Evolutionary conservation across 1,140 invertebrate species (phyloP).

Genomic region (Drosophila arizonae): DNA sequence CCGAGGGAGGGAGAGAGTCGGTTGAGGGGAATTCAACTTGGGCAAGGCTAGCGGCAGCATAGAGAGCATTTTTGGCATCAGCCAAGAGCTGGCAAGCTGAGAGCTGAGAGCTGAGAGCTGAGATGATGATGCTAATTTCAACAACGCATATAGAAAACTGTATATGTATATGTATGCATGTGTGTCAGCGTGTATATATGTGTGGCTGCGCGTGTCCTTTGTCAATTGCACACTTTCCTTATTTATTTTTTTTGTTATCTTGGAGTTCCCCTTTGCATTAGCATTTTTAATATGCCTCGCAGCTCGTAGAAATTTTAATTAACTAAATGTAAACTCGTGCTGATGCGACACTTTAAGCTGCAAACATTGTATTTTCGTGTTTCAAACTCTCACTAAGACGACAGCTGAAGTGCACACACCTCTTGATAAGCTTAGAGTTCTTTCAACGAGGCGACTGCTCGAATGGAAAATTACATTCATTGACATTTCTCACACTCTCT

Average conservation of each 20-base stretch:
- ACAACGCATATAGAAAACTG: background rate
- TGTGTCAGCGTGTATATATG: background rate
- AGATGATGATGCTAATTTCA: slow-evolving; percentile 6
- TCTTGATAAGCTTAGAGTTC: background rate
- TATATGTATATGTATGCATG: background rate
- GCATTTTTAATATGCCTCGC: slow-evolving; percentile 26
- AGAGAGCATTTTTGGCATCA: slow-evolving; percentile 3
- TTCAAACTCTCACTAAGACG: slow-evolving; percentile 4
- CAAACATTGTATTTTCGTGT: slow-evolving; percentile 15
- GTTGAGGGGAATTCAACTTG: background rate
- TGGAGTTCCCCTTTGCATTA: slow-evolving; percentile 16
- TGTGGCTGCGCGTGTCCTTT: background rate
- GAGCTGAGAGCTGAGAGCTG: background rate
- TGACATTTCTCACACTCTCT: slow-evolving; percentile 20
- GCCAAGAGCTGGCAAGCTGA: background rate
- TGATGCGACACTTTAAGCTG: slow-evolving; percentile 33
- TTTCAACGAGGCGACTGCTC: slow-evolving; percentile 51
- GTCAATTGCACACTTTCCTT: slow-evolving; percentile 47
- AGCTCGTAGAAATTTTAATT: slow-evolving; percentile 58
- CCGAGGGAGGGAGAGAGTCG: background rate
- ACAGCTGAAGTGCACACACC: slow-evolving; percentile 10
- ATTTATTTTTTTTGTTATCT: slow-evolving; percentile 3
- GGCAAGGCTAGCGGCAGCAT: background rate
- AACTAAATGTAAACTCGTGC: slow-evolving; percentile 68
- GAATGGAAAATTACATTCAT: slow-evolving; percentile 65